Percentiles rank a stretch among this genome's conserved stretches.
phyloP scores from a whole-genome alignment of 2,797 vertebrate species.

The Sebastes oblongus region DNA sequence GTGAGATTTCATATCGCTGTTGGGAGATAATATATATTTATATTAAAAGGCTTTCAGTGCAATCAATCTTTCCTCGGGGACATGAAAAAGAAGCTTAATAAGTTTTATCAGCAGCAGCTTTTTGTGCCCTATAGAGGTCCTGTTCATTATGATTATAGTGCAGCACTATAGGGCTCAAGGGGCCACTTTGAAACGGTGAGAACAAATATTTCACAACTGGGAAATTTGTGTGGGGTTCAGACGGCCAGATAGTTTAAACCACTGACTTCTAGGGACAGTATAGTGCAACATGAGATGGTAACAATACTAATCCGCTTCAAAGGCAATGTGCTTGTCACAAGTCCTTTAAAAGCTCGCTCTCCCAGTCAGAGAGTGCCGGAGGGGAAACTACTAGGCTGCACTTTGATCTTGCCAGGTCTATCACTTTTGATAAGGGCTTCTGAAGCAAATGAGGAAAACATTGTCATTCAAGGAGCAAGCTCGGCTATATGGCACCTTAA shows the following conservation, averaged over 20 bases:
- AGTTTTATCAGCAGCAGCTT: slow-evolving; percentile 67
- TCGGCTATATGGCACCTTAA: slow-evolving; percentile 40
- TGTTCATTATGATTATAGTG: slow-evolving; percentile 63
- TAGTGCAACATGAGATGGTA: slow-evolving; percentile 73
- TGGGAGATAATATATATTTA: slow-evolving; percentile 72
- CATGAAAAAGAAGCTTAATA: slow-evolving; percentile 61
- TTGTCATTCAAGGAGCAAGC: slow-evolving; percentile 59
- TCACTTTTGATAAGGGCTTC: slow-evolving; percentile 72
- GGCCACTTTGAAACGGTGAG: slow-evolving; percentile 73
- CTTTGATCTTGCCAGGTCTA: slow-evolving; percentile 79
- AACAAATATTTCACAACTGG: slow-evolving; percentile 71
- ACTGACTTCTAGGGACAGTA: slow-evolving; percentile 50
- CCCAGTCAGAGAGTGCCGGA: slow-evolving; percentile 65
- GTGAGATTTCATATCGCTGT: slow-evolving; percentile 75
- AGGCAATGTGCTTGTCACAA: slow-evolving; percentile 73
- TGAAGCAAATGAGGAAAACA: slow-evolving; percentile 67
- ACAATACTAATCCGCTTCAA: slow-evolving; percentile 79
- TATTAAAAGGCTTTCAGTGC: slow-evolving; percentile 76
- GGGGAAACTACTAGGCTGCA: slow-evolving; percentile 64
- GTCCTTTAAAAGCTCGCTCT: slow-evolving; percentile 70
- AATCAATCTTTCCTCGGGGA: slow-evolving; percentile 76
- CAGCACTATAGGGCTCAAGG: slow-evolving; percentile 61
- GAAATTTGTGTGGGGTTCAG: slow-evolving; percentile 56
- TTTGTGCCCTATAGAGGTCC: slow-evolving; percentile 41
- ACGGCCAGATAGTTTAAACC: slow-evolving; percentile 51